Conservation (phyloP, 2,888 invertebrate genomes). For the Epirrita christyi region DNA sequence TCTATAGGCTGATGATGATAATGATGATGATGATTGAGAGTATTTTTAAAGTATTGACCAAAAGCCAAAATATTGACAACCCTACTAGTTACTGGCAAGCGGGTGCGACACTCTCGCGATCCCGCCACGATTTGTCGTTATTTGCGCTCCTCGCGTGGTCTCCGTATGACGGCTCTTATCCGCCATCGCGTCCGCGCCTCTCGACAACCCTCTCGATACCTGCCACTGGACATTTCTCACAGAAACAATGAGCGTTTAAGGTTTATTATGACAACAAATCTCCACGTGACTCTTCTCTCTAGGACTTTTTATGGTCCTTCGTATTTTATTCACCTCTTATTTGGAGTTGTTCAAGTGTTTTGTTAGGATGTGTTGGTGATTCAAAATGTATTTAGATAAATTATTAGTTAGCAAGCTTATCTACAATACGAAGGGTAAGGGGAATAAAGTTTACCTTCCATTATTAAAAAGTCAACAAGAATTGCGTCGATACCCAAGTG, state of each 20-base stretch:
- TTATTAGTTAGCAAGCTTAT: neutral
- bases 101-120: slow-evolving; percentile 51
- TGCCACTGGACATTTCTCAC: slow-evolving; percentile 72
- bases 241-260: slow-evolving; percentile 80
- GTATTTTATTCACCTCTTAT: slow-evolving; percentile 33
- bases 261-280: slow-evolving; percentile 69
- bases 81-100: slow-evolving; percentile 21
- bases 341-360: slow-evolving; percentile 22
- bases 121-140: slow-evolving; percentile 77
- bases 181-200: slow-evolving; percentile 72
- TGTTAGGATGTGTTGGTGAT: slow-evolving; percentile 19
- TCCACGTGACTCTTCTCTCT: slow-evolving; percentile 41
- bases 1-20: no score
- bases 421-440: no score
- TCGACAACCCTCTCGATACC: slow-evolving; percentile 62
- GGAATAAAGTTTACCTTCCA: no score
- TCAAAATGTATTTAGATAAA: slow-evolving; percentile 11
- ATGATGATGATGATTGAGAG: no score
- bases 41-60: neutral
- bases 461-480: no score
- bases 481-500: no score
- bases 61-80: slow-evolving; percentile 12
- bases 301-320: slow-evolving; percentile 38
- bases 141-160: slow-evolving; percentile 57
- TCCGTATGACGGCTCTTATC: slow-evolving; percentile 76